A percentile compares a stretch with the other conserved stretches of the same genome.
phyloP scores from a whole-genome alignment of 2,113 vertebrate genomes.

The Balaeniceps rex region DNA sequence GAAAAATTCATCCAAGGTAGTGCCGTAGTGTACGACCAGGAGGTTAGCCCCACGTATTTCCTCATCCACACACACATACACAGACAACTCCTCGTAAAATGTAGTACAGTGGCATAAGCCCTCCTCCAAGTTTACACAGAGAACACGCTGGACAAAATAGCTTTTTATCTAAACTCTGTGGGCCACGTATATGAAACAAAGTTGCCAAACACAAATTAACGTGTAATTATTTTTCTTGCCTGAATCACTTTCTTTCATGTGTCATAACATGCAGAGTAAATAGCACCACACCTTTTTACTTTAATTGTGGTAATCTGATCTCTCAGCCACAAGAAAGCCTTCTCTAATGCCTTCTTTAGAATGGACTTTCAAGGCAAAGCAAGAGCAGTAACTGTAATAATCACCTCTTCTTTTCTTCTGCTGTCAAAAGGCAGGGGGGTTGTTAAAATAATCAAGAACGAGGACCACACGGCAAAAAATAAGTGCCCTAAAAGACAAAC shows the following conservation, averaged over 20 bases:
- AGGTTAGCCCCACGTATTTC: background rate
- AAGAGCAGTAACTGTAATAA: conserved; percentile 72
- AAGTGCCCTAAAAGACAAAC: background rate
- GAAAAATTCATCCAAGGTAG: background rate
- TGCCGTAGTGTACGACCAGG: background rate
- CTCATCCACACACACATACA: background rate
- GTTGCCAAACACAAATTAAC: conserved; percentile 83
- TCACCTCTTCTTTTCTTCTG: conserved; percentile 45
- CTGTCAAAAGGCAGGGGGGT: conserved; percentile 29
- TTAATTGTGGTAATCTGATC: conserved; percentile 80
- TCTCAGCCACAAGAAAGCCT: conserved; percentile 73
- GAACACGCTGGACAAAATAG: conserved; percentile 63
- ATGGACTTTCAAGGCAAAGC: conserved; percentile 73
- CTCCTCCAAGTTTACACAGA: conserved; percentile 48
- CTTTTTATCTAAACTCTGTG: conserved; percentile 72
- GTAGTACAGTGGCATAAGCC: background rate
- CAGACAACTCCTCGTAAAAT: background rate
- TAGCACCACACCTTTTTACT: conserved; percentile 79
- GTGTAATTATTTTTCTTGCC: conserved; percentile 83
- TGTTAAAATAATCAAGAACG: conserved; percentile 1
- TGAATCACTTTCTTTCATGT: conserved; percentile 85
- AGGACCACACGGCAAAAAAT: conserved; percentile 46
- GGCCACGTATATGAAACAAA: conserved; percentile 71
- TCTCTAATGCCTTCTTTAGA: conserved; percentile 71
- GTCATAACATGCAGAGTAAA: conserved; percentile 79